These are phyloP conservation scores for Agonopterix alstromeriana DNA, from an alignment of 2,888 invertebrate genomes.

Conservation along the genomic window DNA sequence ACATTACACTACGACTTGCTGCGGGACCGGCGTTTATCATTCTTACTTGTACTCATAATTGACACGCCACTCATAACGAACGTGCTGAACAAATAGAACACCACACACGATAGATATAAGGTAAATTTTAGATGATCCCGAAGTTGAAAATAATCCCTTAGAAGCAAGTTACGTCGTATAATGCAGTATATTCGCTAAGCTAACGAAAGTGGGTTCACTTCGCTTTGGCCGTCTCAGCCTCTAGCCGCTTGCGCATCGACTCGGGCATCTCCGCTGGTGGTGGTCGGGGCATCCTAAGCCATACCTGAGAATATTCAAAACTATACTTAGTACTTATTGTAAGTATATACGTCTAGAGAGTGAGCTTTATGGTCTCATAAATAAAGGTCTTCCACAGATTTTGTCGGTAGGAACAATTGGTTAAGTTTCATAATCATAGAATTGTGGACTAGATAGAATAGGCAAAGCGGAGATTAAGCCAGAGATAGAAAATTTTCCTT, in stretches of 20 bases:
- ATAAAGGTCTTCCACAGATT: conserved; percentile 33
- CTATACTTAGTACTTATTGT: not conserved
- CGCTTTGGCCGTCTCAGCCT: conserved; percentile 55
- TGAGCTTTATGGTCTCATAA: conserved; percentile 32
- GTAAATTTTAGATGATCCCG: conserved; percentile 17
- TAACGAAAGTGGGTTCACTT: conserved; percentile 37
- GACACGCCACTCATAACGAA: too few relatives aligned
- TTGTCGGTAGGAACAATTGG: conserved; percentile 67
- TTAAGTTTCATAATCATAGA: conserved; percentile 44
- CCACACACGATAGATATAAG: conserved; percentile 12
- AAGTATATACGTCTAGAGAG: not conserved
- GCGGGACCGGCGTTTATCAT: too few relatives aligned
- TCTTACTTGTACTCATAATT: too few relatives aligned
- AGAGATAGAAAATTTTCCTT: too few relatives aligned
- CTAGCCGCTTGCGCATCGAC: conserved; percentile 85
- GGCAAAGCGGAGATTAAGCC: too few relatives aligned
- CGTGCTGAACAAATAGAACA: conserved; percentile 1
- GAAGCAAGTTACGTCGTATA: conserved; percentile 1
- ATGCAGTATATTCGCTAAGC: conserved; percentile 5
- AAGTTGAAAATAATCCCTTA: not conserved
- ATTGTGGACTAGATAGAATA: too few relatives aligned
- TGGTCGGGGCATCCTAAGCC: conserved; percentile 91
- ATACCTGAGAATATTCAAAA: conserved; percentile 61
- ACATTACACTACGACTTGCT: conserved; percentile 18
- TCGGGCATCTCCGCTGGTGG: conserved; percentile 98